Percentiles rank a stretch among this genome's conserved stretches.
Conservation (phyloP, 2,113 vertebrate genomes). For the Leptosomus discolor region DNA sequence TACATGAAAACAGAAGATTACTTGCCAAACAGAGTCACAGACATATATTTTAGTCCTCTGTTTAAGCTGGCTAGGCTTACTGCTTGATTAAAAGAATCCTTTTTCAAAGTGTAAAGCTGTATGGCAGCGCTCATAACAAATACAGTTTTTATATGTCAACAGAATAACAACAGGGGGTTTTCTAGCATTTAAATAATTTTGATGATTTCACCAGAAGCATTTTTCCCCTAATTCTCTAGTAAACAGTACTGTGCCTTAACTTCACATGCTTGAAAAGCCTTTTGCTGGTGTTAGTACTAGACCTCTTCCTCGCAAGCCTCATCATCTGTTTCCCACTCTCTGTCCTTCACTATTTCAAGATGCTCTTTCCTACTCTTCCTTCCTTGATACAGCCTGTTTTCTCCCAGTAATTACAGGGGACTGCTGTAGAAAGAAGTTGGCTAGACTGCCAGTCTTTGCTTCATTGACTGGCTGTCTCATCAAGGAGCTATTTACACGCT, state of each 20-base stretch:
- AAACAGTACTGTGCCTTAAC: neutral
- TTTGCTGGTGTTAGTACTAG: neutral
- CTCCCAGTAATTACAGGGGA: neutral
- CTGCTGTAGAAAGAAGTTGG: neutral
- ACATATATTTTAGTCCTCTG: neutral
- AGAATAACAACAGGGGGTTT: neutral
- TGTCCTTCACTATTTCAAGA: neutral
- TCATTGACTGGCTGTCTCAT: neutral
- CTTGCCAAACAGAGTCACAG: neutral
- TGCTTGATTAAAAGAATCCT: neutral
- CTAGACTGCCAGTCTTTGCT: neutral
- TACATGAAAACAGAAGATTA: neutral
- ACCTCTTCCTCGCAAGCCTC: neutral
- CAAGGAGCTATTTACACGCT: neutral
- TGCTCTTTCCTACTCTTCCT: neutral
- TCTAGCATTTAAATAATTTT: neutral
- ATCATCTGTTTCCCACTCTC: neutral
- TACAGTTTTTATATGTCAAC: neutral
- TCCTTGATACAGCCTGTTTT: neutral
- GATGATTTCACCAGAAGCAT: neutral
- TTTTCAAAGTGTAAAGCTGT: neutral
- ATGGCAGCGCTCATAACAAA: neutral
- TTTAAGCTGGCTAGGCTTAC: neutral
- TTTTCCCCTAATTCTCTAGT: neutral
- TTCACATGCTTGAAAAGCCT: neutral